phyloP scores from a whole-genome alignment of 1,140 invertebrate species.

The Cataglyphis hispanica region DNA sequence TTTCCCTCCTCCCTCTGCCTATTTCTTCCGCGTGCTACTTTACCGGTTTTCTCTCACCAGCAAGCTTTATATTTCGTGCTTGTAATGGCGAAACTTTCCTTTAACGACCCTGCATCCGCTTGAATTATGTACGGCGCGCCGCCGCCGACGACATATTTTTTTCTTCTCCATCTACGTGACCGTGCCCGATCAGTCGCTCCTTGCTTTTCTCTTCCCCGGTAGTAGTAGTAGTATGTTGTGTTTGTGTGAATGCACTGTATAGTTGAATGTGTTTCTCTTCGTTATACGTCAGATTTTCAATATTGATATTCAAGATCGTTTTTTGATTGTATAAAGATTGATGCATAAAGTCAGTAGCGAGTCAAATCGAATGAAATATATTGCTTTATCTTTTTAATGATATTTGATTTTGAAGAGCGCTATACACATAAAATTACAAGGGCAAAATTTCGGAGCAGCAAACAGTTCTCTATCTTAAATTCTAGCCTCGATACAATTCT shows the following conservation, averaged over 20 bases:
- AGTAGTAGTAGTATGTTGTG: slow-evolving; percentile 1
- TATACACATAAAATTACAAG: neutral
- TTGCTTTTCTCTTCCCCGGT: neutral
- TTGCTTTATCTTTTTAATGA: neutral
- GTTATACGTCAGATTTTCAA: slow-evolving; percentile 20
- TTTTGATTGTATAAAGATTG: neutral
- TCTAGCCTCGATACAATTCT: slow-evolving; percentile 29
- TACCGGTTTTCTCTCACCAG: slow-evolving; percentile 46
- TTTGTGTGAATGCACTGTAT: neutral
- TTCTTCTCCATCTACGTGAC: slow-evolving; percentile 65
- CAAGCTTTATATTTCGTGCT: slow-evolving; percentile 77
- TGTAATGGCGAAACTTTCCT: slow-evolving; percentile 81
- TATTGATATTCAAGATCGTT: neutral
- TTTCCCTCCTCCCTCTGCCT: neutral
- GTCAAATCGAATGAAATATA: neutral
- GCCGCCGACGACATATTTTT: slow-evolving; percentile 64
- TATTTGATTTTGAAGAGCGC: neutral
- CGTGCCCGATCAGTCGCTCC: slow-evolving; percentile 66
- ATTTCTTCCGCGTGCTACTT: slow-evolving; percentile 48
- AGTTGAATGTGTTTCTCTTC: neutral
- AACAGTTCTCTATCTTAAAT: slow-evolving; percentile 6
- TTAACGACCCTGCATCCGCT: slow-evolving; percentile 79
- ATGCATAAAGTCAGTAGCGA: neutral
- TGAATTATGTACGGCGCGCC: slow-evolving; percentile 79
- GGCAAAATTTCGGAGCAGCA: neutral